Evolutionary conservation across 2,888 invertebrate genomes (phyloP).

Genomic region (Phyto melanocephala): DNA sequence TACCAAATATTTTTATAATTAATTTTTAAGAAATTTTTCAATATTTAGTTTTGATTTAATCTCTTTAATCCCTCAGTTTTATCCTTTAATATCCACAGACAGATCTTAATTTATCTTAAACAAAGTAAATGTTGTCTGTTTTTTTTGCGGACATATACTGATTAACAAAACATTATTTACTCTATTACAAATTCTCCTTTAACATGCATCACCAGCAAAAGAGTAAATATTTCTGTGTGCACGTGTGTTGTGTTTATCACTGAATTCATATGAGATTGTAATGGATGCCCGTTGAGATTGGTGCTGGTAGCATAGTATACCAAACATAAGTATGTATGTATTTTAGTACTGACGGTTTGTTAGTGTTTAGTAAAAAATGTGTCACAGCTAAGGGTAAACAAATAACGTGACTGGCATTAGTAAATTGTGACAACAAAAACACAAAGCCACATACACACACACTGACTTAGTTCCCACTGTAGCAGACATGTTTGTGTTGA

Average conservation of each 20-base stretch:
- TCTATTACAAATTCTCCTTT: constrained; percentile 1
- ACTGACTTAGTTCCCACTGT: no score
- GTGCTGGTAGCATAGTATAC: no score
- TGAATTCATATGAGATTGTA: constrained; percentile 54
- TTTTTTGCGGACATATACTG: background rate
- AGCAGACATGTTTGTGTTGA: constrained; percentile 27
- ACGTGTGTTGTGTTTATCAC: constrained; percentile 9
- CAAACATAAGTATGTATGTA: no score
- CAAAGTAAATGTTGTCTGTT: background rate
- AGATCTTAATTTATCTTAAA: background rate
- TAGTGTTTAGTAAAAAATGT: constrained; percentile 49
- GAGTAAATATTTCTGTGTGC: background rate
- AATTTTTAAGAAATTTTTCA: no score
- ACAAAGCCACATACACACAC: background rate
- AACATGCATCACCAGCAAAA: background rate
- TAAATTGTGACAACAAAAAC: background rate
- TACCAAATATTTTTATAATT: no score
- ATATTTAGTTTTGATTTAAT: no score
- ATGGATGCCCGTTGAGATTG: constrained; percentile 43
- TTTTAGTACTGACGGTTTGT: constrained; percentile 12
- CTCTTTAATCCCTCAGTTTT: background rate
- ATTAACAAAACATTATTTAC: constrained; percentile 45
- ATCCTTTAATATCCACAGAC: background rate
- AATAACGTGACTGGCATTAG: constrained; percentile 61
- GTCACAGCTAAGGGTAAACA: constrained; percentile 56